phyloP scores from a whole-genome alignment of 2,113 vertebrate species.

The Romanogobio albipinnatus region DNA sequence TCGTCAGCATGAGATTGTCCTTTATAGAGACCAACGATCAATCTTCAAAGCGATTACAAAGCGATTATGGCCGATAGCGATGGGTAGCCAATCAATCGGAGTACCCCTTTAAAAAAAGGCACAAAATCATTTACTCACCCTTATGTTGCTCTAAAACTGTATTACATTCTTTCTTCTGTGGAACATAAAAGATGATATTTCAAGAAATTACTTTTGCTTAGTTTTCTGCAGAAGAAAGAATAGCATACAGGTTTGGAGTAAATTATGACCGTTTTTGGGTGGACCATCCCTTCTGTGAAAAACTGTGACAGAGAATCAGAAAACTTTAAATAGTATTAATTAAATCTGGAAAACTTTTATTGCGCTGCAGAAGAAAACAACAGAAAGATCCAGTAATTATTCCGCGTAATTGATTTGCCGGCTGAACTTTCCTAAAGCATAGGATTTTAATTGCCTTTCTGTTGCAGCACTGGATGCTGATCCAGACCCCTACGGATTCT shows the following conservation, averaged over 20 bases:
- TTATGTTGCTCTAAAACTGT: not conserved
- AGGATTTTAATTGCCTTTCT: slow-evolving; percentile 29
- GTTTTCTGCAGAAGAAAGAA: not conserved
- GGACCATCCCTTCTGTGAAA: not conserved
- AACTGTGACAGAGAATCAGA: not conserved
- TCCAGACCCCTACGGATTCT: not conserved
- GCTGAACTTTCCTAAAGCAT: not conserved
- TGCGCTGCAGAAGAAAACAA: slow-evolving; percentile 20
- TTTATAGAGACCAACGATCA: no score
- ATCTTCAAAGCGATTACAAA: no score
- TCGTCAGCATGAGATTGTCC: no score
- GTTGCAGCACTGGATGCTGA: not conserved
- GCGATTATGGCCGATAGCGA: no score
- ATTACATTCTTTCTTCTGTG: not conserved
- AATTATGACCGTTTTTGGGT: not conserved
- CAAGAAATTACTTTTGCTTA: not conserved
- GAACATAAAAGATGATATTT: not conserved
- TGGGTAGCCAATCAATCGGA: no score
- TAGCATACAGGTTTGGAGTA: not conserved
- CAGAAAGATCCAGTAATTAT: not conserved
- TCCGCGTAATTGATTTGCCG: not conserved
- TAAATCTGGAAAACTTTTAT: not conserved
- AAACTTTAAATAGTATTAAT: not conserved
- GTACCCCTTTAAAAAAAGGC: not conserved
- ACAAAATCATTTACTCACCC: not conserved